Base-by-base conservation (phyloP, 2,888 invertebrate genomes). In the Rotaria sp. region DNA sequence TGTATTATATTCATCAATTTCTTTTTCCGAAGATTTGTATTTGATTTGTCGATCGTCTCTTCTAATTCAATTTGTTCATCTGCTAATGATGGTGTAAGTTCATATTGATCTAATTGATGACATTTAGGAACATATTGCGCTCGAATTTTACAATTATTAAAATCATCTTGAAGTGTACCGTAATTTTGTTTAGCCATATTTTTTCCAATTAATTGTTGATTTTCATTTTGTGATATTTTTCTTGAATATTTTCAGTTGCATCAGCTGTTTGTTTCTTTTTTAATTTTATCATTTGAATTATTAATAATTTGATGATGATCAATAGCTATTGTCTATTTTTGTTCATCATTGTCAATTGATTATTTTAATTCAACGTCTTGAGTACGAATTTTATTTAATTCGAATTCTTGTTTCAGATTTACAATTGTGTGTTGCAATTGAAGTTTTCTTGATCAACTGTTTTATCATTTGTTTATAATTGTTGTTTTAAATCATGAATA, bases 111-210 rank as follows among this genome's bases (percentile, higher is more conserved):
- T 38, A 50, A 89, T 87, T 91, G 90, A 88, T 92, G 95, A 90
- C 95, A 95, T 85, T 95, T 94, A 85, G 96, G 91, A 8, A 96
- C 95, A 89, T 95, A 94, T 91, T 96, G 95, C 7, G 96, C 96
- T 88, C 96, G 92, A 2, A 95, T 90, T 80, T 80, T 80, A 80
- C 45, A 80, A n/a, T 26, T 45, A 41, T 80, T 80, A 21, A 80
- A 80, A 45, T 80, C 80, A 80, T 80, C 80, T 80, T 80, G 45
- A 24, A 80, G 45, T 80, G 80, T 80, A n/a, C 45, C 80, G n/a
- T 80, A 45, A 80, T 80, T 26, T 80, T 80, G 38, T 45, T 80
- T 80, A 2, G n/a, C n/a, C 45, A 80, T 45, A 45, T 80, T 45
- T 45, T 26, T 45, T 45, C 80, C 80, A 13, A 11, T n/a, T 18